Evolutionary conservation across 2,888 invertebrate genomes (phyloP), one percentile per base, ranked within the genome.

Genomic region (Toxonevra muliebris): DNA sequence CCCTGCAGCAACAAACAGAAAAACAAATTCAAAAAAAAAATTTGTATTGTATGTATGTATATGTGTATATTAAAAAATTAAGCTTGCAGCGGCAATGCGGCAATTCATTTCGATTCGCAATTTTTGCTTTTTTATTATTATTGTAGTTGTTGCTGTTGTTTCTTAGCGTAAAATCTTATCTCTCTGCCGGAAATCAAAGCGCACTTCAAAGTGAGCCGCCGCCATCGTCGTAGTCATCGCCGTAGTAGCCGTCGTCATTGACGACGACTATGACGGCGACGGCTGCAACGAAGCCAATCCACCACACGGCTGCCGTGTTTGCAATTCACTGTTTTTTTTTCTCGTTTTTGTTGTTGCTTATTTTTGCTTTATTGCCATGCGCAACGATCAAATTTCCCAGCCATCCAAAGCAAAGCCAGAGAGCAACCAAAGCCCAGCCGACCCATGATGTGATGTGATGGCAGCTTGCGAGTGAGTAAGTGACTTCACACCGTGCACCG

Each of bases 151-250:
- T 50, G 42, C 43, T 50, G 40, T 61, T 50, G 52, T 61, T 53
- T 53, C 54, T 45, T 53, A 65, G 61, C 58, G 69, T 66, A 61
- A 61, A 80, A 78, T 79, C 78, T 79, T 80, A 80, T 79, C 79
- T 77, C 74, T 68, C 78, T 76, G 80, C 80, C 79, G 79, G 79
- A 80, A 79, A 79, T 79, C 79, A 79, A 79, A 79, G 80, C 74
- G 75, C 72, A 80, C 79, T 76, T 80, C 79, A 80, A 80, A 80
- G 78, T 70, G 72, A 65, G 73, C 76, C 77, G 78, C 67, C 75
- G 64, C 71, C 72, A 63, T 41, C 54, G 52, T 54, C n/a, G 50
- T 19, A 19, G 45, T 10, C 41, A 61, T 52, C 17, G 53, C 52
- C 52, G 55, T n/a, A 55, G n/a, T 20, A 30, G 20, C 12, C 17